Percentiles rank a stretch among this genome's conserved stretches.
phyloP scores from a whole-genome alignment of 2,888 invertebrate species.

The Bursaphelenchus okinawaensis region DNA sequence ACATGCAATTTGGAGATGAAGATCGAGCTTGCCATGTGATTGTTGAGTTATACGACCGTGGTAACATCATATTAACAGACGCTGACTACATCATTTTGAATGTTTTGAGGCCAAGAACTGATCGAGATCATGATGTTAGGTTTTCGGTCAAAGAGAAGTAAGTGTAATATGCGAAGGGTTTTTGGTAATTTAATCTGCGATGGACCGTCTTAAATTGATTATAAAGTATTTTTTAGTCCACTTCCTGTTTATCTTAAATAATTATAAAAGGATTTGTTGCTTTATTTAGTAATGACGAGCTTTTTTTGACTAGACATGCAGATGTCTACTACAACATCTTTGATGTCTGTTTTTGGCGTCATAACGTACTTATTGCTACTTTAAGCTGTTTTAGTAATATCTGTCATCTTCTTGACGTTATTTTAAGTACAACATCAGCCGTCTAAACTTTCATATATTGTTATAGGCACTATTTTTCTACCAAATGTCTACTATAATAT shows the following conservation, averaged over 20 bases:
- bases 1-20: slow-evolving; percentile 84
- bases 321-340: too few relatives aligned
- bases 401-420: background rate
- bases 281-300: too few relatives aligned
- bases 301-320: too few relatives aligned
- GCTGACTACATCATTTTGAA: slow-evolving; percentile 75
- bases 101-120: slow-evolving; percentile 60
- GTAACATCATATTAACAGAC: slow-evolving; percentile 91
- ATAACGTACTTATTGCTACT: too few relatives aligned
- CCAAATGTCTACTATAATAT: background rate
- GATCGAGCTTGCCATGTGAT: slow-evolving; percentile 92
- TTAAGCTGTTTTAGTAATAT: background rate
- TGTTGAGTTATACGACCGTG: slow-evolving; percentile 69
- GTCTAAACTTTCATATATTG: too few relatives aligned
- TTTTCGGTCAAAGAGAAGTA: slow-evolving; percentile 90
- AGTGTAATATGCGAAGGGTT: too few relatives aligned
- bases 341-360: too few relatives aligned
- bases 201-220: too few relatives aligned
- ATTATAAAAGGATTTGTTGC: too few relatives aligned
- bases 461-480: too few relatives aligned
- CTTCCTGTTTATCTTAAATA: background rate
- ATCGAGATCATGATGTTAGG: slow-evolving; percentile 75
- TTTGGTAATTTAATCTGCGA: too few relatives aligned
- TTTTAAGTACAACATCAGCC: too few relatives aligned
- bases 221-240: background rate